Evolutionary conservation across 2,888 invertebrate genomes (phyloP), one percentile per base, ranked within the genome.

Genomic region (Archaeoteleia sp.): DNA sequence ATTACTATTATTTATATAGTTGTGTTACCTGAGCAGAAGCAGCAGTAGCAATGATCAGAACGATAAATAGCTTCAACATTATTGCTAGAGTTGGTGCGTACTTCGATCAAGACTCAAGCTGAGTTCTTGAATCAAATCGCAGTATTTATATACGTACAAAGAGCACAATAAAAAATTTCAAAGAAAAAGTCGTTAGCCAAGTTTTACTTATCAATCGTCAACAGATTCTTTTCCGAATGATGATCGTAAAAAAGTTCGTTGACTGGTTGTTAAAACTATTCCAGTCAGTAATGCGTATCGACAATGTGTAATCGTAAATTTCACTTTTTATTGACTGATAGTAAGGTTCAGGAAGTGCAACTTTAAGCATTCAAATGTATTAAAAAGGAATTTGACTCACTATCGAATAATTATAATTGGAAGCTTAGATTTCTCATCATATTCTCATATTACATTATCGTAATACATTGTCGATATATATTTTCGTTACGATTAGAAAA

Each of bases 181-280:
- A 48, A 35, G 34, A 48, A 48, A 48, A 35, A 35, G 35, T 48
- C 25, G 48, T 35, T 48, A 35, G 25, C 48, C n/a, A 48, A 30
- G 17, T 32, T 17, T 13, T n/a, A 7, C 32, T 45, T 17, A 17
- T 37, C 46, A 34, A 10, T 42, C 32, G 32, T 42, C 34, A 32
- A 25, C 29, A 3, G n/a, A n/a, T 25, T 5, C 23, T 5, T 23
- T 23, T 23, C 7, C 23, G 3, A 5, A 23, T 23, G 4, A 23
- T 6, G 10, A 14, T 53, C 42, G 15, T 53, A 53, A 48, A 48
- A 48, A 53, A 32, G 14, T 40, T 9, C 3, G 9, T 40, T 12
- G 20, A 40, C 9, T 8, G 23, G 3, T 6, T 17, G 3, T 17
- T 9, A 23, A 5, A 23, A 23, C 23, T 23, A n/a, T n/a, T n/a